Percentiles rank a stretch among this genome's conserved stretches.
Evolutionary conservation across 2,113 vertebrate species (phyloP).

Genomic region (Alectura lathami): DNA sequence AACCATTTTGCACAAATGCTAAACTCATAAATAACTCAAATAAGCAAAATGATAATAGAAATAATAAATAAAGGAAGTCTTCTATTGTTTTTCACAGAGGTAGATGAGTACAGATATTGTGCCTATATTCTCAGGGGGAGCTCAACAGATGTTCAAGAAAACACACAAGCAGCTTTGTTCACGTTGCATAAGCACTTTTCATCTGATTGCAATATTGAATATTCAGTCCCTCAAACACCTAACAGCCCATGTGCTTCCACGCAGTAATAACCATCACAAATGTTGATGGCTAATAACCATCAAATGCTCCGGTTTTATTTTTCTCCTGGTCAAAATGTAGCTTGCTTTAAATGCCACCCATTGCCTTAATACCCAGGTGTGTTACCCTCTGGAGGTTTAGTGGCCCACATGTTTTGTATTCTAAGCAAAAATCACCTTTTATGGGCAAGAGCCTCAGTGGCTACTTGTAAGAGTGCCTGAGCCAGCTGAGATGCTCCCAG

Average conservation of each 20-base stretch:
- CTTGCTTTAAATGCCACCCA: background rate
- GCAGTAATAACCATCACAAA: background rate
- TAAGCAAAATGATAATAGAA: background rate
- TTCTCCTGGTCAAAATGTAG: background rate
- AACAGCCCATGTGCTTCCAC: background rate
- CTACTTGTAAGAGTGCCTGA: background rate
- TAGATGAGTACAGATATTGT: background rate
- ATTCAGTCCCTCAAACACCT: background rate
- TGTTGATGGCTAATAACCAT: no score
- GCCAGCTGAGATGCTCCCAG: background rate
- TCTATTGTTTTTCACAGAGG: background rate
- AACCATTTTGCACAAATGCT: background rate
- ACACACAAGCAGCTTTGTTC: background rate
- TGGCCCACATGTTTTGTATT: background rate
- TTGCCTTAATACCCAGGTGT: background rate
- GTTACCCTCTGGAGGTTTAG: background rate
- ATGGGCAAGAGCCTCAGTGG: background rate
- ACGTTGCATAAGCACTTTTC: background rate
- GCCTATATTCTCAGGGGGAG: background rate
- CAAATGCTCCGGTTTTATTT: background rate
- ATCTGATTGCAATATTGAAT: background rate
- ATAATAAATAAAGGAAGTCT: background rate
- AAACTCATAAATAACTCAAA: slow-evolving; percentile 26
- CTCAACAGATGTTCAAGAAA: background rate
- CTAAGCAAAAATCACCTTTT: background rate